Evolutionary conservation across 1,140 invertebrate genomes (phyloP), one percentile per base, ranked within the genome.

Genomic region (Andricus grossulariae): DNA sequence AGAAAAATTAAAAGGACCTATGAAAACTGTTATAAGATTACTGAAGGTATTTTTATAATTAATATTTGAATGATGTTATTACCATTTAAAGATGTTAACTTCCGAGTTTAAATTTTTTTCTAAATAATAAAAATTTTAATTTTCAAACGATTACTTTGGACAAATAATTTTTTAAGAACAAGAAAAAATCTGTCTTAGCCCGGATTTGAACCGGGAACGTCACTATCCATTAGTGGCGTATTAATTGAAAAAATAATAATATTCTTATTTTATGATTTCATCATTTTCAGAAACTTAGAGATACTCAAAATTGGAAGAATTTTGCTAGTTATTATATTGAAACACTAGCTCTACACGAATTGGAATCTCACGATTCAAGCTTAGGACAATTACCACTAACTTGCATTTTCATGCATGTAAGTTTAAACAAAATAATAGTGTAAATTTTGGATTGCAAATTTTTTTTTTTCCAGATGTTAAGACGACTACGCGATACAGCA

Each of bases 291-390:
- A 89, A 88, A 87, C 21, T 88, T 0, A 80, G 84, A 16, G 81
- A 88, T 49, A 82, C 51, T 0, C 70, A 83, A 25, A 21, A 80
- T 0, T 83, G 76, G 84, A 51, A 75, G 4, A 80, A 49, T 6
- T 39, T 89, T 8, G 78, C 79, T 1, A 89, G 88, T 45, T 89
- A 88, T 72, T 88, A 79, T 21, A 88, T 89, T 5, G 87, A 89
- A 79, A 89, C 84, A 4, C n/a, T 88, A 18, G 83, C 81, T 50
- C 80, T 82, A 0, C 73, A 87, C 19, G 77, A 82, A 60, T 18
- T 81, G 3, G n/a, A 71, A 0, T 72, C 18, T 3, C 12, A 72
- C 52, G 50, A 76, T 73, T 60, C 66, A 49, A 77, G n/a, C 11
- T 71, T 77, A 75, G 39, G 76, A 71, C 76, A 19, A 72, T 50